phyloP scores from a whole-genome alignment of 2,888 invertebrate species.

The Gonocerus acuteangulatus region DNA sequence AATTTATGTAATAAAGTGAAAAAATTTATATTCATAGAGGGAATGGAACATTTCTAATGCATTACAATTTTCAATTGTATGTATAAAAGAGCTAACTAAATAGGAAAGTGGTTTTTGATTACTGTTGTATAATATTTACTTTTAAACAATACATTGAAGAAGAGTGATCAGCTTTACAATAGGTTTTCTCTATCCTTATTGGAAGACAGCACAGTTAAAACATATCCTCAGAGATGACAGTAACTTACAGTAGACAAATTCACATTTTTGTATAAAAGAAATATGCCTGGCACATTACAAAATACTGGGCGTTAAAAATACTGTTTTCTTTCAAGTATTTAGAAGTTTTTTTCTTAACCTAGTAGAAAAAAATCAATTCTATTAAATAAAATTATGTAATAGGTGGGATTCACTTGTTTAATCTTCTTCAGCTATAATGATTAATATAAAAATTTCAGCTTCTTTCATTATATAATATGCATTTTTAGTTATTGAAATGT shows the following conservation, averaged over 20 bases:
- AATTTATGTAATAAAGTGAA: conserved; percentile 26
- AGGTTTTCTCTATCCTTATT: background rate
- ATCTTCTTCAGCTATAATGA: background rate
- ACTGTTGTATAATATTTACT: conserved; percentile 1
- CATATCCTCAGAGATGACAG: conserved; percentile 1
- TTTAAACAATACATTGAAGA: no score
- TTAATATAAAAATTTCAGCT: background rate
- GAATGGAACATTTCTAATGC: conserved; percentile 22
- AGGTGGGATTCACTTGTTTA: conserved; percentile 22
- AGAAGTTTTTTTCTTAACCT: conserved; percentile 8
- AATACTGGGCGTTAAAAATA: conserved; percentile 22
- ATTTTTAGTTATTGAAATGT: background rate
- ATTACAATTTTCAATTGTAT: conserved; percentile 8
- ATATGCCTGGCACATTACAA: conserved; percentile 19
- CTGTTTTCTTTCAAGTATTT: conserved; percentile 7
- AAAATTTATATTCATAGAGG: conserved; percentile 20
- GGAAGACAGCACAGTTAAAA: conserved; percentile 24
- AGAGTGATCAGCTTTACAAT: conserved; percentile 8
- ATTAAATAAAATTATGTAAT: conserved; percentile 4
- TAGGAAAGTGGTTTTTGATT: conserved; percentile 23
- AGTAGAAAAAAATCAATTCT: conserved; percentile 4
- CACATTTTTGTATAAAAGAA: background rate
- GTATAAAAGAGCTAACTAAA: conserved; percentile 8
- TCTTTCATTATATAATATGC: background rate
- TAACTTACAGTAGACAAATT: background rate